Percentiles rank a stretch among this genome's conserved stretches.
These are phyloP conservation scores for Hydrotaea diabolus DNA, from an alignment of 2,888 invertebrate species.

Conservation along the genomic window DNA sequence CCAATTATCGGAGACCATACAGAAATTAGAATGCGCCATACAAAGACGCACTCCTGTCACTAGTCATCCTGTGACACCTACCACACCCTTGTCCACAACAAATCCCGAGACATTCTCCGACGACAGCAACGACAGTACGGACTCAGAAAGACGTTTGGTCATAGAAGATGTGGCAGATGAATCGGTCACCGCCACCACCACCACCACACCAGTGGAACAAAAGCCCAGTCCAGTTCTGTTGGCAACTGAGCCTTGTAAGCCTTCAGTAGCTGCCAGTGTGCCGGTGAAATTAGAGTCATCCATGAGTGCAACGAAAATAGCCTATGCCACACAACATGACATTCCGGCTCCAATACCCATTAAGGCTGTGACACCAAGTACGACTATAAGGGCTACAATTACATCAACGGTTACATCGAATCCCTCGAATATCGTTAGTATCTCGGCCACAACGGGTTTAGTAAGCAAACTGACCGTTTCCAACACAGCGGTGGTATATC, in stretches of 20 bases:
- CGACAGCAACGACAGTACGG: conserved; percentile 85
- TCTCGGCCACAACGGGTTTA: conserved; percentile 9
- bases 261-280: conserved; percentile 37
- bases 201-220: conserved; percentile 65
- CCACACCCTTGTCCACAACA: conserved; percentile 68
- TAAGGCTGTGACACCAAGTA: conserved; percentile 67
- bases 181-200: conserved; percentile 47
- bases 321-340: conserved; percentile 55
- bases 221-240: conserved; percentile 71
- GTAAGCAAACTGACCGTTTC: conserved; percentile 26
- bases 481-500: conserved; percentile 23
- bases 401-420: conserved; percentile 9
- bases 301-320: conserved; percentile 59
- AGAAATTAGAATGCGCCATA: conserved; percentile 82
- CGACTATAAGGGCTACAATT: conserved; percentile 16
- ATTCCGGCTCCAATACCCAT: conserved; percentile 71
- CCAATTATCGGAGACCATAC: conserved; percentile 84
- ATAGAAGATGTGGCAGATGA: conserved; percentile 82
- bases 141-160: conserved; percentile 84
- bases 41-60: conserved; percentile 77
- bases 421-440: conserved; percentile 39
- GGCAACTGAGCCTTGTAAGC: conserved; percentile 51
- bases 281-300: conserved; percentile 71
- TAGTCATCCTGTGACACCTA: conserved; percentile 70
- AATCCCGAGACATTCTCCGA: conserved; percentile 80